Percentiles rank a stretch among this genome's conserved stretches.
Evolutionary conservation across 2,797 vertebrate species (phyloP).

Genomic region (Falco novaeseelandiae): DNA sequence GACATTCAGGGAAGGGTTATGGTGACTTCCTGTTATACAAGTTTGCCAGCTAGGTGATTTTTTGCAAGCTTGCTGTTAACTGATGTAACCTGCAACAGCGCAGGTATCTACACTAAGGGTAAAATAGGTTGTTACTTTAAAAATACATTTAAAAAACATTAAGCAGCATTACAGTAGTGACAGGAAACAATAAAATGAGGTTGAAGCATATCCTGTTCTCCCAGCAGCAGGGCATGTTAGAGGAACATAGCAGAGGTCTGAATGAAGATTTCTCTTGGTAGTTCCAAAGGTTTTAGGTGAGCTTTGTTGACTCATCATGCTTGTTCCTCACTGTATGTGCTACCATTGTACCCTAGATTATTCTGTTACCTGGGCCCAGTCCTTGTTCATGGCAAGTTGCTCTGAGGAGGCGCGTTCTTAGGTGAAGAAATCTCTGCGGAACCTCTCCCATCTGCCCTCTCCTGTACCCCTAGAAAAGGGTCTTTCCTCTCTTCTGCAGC

Average conservation of each 20-base stretch:
- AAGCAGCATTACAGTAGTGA: background rate
- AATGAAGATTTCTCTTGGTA: background rate
- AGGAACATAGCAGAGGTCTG: background rate
- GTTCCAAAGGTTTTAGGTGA: background rate
- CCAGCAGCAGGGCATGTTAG: background rate
- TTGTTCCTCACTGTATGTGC: background rate
- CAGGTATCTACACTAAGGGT: background rate
- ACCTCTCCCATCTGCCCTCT: background rate
- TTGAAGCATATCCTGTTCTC: background rate
- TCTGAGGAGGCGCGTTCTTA: background rate
- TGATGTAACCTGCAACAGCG: background rate
- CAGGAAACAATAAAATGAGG: background rate
- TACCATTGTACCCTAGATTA: background rate
- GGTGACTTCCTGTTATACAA: background rate
- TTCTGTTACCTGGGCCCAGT: background rate
- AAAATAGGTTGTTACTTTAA: background rate
- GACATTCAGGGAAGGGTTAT: fast-evolving
- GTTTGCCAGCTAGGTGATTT: background rate
- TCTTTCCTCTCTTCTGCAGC: background rate
- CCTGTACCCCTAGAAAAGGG: background rate
- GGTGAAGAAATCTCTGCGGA: background rate
- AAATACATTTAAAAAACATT: background rate
- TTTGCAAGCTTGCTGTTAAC: background rate
- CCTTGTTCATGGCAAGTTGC: background rate
- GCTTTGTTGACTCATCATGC: background rate